phyloP scores from a whole-genome alignment of 53 echinoderm and acorn worm genomes.

The Holothuria leucospilota region DNA sequence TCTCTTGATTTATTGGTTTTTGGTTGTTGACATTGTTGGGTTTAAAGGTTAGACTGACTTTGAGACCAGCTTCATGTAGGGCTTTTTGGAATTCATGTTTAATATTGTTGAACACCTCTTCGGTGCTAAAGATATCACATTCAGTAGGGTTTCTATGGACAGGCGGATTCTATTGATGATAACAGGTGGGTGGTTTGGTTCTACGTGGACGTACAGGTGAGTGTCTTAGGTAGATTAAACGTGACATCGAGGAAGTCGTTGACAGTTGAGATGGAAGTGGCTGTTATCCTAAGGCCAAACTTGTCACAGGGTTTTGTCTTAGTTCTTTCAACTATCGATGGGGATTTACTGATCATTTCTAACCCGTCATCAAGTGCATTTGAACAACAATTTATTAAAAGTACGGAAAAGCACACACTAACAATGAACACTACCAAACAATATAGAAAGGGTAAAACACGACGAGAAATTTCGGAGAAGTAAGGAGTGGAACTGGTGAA shows the following conservation, averaged over 20 bases:
- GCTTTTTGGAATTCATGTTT: constrained; percentile 55
- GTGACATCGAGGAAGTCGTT: constrained; percentile 51
- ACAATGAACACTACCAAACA: too few relatives aligned
- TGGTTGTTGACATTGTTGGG: not conserved
- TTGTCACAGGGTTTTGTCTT: constrained; percentile 33
- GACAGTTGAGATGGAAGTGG: constrained; percentile 34
- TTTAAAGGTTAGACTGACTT: constrained; percentile 21
- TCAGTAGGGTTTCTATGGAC: constrained; percentile 19
- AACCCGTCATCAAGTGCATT: constrained; percentile 18
- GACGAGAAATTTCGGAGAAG: too few relatives aligned
- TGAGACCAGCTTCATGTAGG: constrained; percentile 48
- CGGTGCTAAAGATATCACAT: constrained; percentile 42
- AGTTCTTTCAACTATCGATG: constrained; percentile 14
- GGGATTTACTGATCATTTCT: constrained; percentile 28
- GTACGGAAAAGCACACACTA: too few relatives aligned
- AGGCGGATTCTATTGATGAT: not conserved
- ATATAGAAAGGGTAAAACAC: too few relatives aligned
- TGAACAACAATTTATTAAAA: too few relatives aligned
- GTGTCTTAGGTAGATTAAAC: constrained; percentile 35
- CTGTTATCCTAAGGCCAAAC: constrained; percentile 18
- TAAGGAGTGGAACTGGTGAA: too few relatives aligned
- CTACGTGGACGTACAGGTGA: constrained; percentile 46
- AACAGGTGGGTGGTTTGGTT: constrained; percentile 50
- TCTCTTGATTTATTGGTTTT: too few relatives aligned
- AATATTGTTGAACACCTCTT: constrained; percentile 29